Conservation (phyloP, 2,113 vertebrate genomes). For the Eleginops maclovinus region DNA sequence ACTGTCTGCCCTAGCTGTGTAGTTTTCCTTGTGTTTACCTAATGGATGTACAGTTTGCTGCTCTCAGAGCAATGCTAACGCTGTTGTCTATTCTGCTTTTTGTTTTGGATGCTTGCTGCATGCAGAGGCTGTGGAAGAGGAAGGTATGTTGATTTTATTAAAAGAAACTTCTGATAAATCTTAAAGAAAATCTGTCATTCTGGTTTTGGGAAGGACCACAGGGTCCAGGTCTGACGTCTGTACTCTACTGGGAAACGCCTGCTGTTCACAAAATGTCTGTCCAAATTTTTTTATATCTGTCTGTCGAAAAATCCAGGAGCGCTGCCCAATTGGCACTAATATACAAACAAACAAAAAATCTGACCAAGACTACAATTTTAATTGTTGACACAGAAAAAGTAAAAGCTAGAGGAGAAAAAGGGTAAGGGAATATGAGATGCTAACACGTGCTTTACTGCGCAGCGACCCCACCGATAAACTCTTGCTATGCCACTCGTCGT, state of each 20-base stretch:
- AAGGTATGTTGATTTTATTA: slow-evolving; percentile 79
- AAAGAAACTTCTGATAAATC: slow-evolving; percentile 38
- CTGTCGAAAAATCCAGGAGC: slow-evolving; percentile 55
- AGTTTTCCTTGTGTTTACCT: slow-evolving; percentile 10
- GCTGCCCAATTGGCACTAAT: slow-evolving; percentile 48
- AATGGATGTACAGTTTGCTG: slow-evolving; percentile 1
- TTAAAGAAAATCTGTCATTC: slow-evolving; percentile 56
- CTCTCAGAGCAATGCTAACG: slow-evolving; percentile 54
- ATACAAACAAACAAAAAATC: slow-evolving; percentile 9
- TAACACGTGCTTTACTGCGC: slow-evolving; percentile 68
- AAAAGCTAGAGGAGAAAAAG: slow-evolving; percentile 64
- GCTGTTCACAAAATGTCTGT: slow-evolving; percentile 52
- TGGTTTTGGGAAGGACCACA: slow-evolving; percentile 65
- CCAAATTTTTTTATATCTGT: slow-evolving; percentile 33
- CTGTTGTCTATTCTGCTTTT: slow-evolving; percentile 74
- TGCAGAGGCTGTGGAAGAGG: slow-evolving; percentile 83
- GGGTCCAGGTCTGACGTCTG: slow-evolving; percentile 66
- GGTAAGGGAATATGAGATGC: slow-evolving; percentile 79
- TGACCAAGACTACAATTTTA: not conserved
- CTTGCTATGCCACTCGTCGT: slow-evolving; percentile 55
- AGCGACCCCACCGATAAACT: slow-evolving; percentile 55
- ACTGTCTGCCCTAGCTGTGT: not conserved
- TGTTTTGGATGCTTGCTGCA: slow-evolving; percentile 82
- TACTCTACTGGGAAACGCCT: slow-evolving; percentile 61
- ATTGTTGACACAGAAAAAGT: not conserved